Evolutionary conservation across 2,113 vertebrate species (phyloP).

Genomic region (Neodon shergylaensis): DNA sequence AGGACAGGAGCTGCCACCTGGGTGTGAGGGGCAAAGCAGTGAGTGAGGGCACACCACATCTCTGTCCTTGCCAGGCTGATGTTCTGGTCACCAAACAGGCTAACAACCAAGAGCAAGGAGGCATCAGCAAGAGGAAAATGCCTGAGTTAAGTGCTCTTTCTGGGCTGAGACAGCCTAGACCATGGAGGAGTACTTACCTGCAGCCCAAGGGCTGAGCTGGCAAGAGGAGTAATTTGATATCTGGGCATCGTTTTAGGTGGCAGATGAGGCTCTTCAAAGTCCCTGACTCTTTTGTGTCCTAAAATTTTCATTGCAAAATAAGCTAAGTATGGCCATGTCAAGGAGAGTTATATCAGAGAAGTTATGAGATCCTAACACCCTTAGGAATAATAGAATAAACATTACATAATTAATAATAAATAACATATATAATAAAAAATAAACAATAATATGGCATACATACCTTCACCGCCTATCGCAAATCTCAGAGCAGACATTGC

Average conservation of each 20-base stretch:
- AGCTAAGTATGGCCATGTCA: neutral
- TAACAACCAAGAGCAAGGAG: neutral
- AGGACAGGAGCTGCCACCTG: neutral
- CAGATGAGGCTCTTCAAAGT: neutral
- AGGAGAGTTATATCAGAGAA: neutral
- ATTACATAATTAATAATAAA: neutral
- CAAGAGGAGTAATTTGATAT: neutral
- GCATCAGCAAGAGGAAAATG: neutral
- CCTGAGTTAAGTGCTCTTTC: neutral
- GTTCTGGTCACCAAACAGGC: neutral
- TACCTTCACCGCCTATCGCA: neutral
- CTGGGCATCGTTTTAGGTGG: neutral
- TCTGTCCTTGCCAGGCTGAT: neutral
- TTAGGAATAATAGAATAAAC: neutral
- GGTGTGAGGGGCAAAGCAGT: neutral
- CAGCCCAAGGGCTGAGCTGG: neutral
- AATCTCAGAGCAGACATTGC: slow-evolving; percentile 35
- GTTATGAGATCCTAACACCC: neutral
- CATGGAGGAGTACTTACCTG: neutral
- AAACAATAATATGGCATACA: neutral
- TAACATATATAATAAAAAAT: neutral
- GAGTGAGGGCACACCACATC: neutral
- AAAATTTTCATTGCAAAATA: neutral
- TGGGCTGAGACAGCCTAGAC: neutral
- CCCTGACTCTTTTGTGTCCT: neutral